Evolutionary conservation across 1,140 invertebrate genomes (phyloP).

Genomic region (Orius insidiosus): DNA sequence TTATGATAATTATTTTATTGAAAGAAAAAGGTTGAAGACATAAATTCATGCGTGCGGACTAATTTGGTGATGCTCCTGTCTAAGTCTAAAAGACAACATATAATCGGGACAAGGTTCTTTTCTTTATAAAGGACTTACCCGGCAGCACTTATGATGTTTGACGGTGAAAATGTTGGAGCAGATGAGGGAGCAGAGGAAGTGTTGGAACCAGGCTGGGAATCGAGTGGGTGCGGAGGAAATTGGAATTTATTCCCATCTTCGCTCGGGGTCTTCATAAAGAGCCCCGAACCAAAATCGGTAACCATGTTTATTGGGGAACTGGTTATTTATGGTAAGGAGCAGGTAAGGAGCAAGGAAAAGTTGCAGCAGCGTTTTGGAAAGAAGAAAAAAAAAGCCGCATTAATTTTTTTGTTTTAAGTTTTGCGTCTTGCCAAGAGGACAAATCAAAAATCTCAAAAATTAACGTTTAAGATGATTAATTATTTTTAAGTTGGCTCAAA

Average conservation of each 20-base stretch:
- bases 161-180: conserved; percentile 20
- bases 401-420: not conserved
- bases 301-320: conserved; percentile 80
- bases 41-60: not conserved
- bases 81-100: not conserved
- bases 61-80: not conserved
- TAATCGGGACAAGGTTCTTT: conserved; percentile 2
- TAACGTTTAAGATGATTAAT: too few relatives aligned
- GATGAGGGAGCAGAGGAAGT: conserved; percentile 17
- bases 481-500: too few relatives aligned
- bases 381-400: conserved; percentile 8
- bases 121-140: conserved; percentile 19
- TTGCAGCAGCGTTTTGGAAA: conserved; percentile 15
- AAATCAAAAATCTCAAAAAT: too few relatives aligned
- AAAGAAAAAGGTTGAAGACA: not conserved
- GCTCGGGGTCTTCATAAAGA: conserved; percentile 64
- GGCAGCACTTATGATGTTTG: conserved; percentile 22
- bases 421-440: not conserved
- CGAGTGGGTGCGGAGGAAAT: conserved; percentile 24
- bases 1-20: not conserved
- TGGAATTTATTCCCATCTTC: conserved; percentile 49
- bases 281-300: conserved; percentile 64
- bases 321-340: too few relatives aligned
- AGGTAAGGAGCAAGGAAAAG: conserved; percentile 11
- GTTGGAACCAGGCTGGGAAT: conserved; percentile 13